Evolutionary conservation across 2,797 vertebrate genomes (phyloP), one percentile per base, ranked within the genome.

Genomic region (Morelia viridis): DNA sequence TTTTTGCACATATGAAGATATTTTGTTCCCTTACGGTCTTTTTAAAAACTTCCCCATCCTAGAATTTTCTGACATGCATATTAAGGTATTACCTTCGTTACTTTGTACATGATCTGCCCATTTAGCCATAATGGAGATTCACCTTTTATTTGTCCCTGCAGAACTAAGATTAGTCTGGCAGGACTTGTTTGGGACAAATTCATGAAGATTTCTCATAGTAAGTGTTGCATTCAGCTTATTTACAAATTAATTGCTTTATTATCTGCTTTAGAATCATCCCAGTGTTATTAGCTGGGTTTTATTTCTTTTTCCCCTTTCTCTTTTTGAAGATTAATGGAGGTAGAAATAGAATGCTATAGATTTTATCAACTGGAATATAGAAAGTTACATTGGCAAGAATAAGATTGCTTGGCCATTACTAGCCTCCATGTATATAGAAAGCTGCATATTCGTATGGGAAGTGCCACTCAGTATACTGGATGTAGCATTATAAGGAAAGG

Each of bases 281-380:
- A 41, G 17, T 41, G 35, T 22, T 76, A 7, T 41, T 22, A 41
- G 68, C 35, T 76, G 13, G 12, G 8, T 76, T 19, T 76, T 76
- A 8, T 1, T 0, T 15, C 31, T 76, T 76, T 31, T 71, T 28
- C 2, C 15, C 15, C 5, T 2, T 31, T 0, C 1, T 35, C 1
- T 35, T 71, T 71, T 85, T 85, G 83, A 53, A 85, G 83, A 85
- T 28, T 24, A 85, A 71, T 9, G 31, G 31, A 56, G 56, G 15
- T 56, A 22, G 64, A 68, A 68, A 68, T 68, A n/a, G 64, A 68
- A 68, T 68, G 64, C 11, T 4, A 10, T 2, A 87, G 12, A 88
- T 5, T 76, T 41, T 88, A 64, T 28, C 60, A 88, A 62, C 12
- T 31, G 15, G 15, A 24, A 88, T 46, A 88, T 28, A 24, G 24